A percentile compares a stretch with the other conserved stretches of the same genome.
phyloP scores from a whole-genome alignment of 2,113 vertebrate species.

The Heterotis niloticus region DNA sequence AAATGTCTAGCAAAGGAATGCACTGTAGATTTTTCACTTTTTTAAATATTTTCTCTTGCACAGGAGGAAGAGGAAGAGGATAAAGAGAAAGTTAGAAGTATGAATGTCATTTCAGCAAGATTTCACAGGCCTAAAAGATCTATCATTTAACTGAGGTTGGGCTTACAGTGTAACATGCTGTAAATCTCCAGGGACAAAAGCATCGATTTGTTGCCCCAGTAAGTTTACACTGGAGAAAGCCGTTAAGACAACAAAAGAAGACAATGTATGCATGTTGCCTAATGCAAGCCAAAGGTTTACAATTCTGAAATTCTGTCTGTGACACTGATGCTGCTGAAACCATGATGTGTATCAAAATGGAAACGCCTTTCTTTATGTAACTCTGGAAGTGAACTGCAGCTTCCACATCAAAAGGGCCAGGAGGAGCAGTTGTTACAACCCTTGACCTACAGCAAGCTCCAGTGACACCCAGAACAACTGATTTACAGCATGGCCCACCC shows the following conservation, averaged over 20 bases:
- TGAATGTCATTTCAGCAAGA: too few species aligned
- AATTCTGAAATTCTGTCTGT: not conserved
- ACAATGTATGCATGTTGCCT: conserved; percentile 2
- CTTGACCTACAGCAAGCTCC: conserved; percentile 35
- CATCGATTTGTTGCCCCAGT: conserved; percentile 1
- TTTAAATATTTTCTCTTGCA: too few species aligned
- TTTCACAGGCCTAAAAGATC: too few species aligned
- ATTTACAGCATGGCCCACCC: conserved; percentile 12
- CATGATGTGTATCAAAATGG: not conserved
- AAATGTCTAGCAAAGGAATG: too few species aligned
- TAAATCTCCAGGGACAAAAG: not conserved
- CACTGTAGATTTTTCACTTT: too few species aligned
- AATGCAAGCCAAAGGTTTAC: not conserved
- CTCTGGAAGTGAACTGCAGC: conserved; percentile 20
- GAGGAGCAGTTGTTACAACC: conserved; percentile 37
- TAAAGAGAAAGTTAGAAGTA: not conserved
- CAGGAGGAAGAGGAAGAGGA: not conserved
- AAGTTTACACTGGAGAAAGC: not conserved
- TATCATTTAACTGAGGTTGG: too few species aligned
- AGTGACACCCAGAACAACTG: conserved; percentile 30
- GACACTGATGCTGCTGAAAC: not conserved
- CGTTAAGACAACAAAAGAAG: conserved; percentile 16
- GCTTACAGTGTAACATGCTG: not conserved
- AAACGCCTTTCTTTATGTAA: conserved; percentile 2
- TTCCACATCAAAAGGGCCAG: conserved; percentile 1